phyloP scores from a whole-genome alignment of 2,113 vertebrate genomes.

The Ifrita kowaldi region DNA sequence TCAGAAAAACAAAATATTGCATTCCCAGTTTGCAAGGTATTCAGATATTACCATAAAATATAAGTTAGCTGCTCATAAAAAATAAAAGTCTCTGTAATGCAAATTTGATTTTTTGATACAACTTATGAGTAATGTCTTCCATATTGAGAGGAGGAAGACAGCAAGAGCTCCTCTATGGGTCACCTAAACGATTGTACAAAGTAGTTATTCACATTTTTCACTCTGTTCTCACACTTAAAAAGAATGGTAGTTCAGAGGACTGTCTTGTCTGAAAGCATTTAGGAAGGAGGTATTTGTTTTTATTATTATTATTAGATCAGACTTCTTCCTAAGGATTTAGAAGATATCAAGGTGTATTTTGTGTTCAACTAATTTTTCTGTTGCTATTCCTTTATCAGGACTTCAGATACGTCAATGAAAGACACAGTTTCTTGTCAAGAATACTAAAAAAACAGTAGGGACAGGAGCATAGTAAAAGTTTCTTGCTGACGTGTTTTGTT shows the following conservation, averaged over 20 bases:
- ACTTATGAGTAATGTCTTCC: not conserved
- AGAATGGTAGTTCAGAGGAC: not conserved
- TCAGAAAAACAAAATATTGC: not conserved
- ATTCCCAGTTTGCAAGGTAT: not conserved
- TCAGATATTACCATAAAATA: not conserved
- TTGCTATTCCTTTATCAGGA: not conserved
- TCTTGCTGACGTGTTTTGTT: not conserved
- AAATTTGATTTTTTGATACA: not conserved
- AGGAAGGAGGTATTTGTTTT: not conserved
- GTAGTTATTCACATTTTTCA: not conserved
- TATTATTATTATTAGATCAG: not conserved
- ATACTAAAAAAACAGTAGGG: not conserved
- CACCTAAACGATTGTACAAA: not conserved
- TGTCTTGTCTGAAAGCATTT: not conserved
- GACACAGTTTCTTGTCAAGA: not conserved
- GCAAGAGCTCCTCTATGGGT: not conserved
- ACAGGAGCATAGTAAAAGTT: not conserved
- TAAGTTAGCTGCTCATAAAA: not conserved
- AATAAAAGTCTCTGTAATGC: accelerated
- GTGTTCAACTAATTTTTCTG: not conserved
- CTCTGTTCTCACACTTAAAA: not conserved
- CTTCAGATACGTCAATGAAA: not conserved
- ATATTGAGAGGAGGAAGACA: not conserved
- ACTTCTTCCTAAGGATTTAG: not conserved
- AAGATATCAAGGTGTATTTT: not conserved